Percentiles rank a stretch among this genome's conserved stretches.
Evolutionary conservation across 2,888 invertebrate species (phyloP).

Genomic region (Lycophotia porphyrea): DNA sequence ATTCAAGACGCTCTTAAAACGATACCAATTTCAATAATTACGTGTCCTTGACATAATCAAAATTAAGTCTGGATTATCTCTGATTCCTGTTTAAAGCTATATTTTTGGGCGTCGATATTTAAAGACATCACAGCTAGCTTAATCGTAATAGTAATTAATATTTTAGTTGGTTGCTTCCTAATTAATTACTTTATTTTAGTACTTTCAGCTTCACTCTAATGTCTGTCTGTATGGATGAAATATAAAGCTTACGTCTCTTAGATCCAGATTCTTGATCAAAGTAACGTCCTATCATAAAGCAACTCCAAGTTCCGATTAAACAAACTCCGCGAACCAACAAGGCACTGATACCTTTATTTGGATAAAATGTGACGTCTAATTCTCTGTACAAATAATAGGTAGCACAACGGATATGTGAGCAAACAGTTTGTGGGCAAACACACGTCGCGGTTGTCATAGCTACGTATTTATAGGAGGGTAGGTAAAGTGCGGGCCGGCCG

Average conservation of each 20-base stretch:
- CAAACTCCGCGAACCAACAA: constrained; percentile 46
- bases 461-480: constrained; percentile 36
- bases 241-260: not conserved
- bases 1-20: constrained; percentile 66
- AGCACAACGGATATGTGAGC: constrained; percentile 78
- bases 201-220: too few species aligned
- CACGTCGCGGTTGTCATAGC: constrained; percentile 70
- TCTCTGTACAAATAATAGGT: constrained; percentile 82
- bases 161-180: not conserved
- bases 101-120: constrained; percentile 18
- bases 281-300: not conserved
- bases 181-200: not conserved
- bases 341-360: constrained; percentile 57
- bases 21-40: constrained; percentile 68
- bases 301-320: constrained; percentile 30
- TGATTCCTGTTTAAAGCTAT: constrained; percentile 34
- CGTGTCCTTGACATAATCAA: constrained; percentile 60
- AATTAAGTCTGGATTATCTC: constrained; percentile 53
- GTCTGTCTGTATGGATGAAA: not conserved
- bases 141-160: constrained; percentile 5
- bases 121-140: not conserved
- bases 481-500: constrained; percentile 66
- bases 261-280: not conserved
- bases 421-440: constrained; percentile 81
- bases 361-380: constrained; percentile 79